Base-by-base conservation (phyloP, 1,140 invertebrate genomes). In the Drosophila ercepeae region DNA sequence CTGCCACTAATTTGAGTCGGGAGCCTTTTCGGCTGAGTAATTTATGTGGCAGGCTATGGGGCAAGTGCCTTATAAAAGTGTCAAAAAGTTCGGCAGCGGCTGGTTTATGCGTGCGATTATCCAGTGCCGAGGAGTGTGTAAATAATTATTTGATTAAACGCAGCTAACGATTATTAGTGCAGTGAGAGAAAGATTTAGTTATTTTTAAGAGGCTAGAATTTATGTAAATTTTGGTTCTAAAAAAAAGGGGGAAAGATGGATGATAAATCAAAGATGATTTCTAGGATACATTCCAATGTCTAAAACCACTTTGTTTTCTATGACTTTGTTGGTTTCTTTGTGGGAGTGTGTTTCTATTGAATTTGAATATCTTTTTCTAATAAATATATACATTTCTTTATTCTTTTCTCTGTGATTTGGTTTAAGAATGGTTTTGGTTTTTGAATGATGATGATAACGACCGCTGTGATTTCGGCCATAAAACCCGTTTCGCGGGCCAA, bases 11-110 rank as follows among this genome's bases (percentile, higher is more conserved):
- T 84, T 75, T 75, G 65, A 75, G 70, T 72, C 70, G 58, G 75
- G 53, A 84, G 79, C 72, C 68, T 16, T 86, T 68, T 79, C 55
- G 39, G 71, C 54, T 65, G 79, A 88, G 75, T 88, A 78, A 82
- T 88, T 88, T 88, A 88, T 88, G 77, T 48, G 82, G 82, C 82
- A 89, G 65, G 45, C 77, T 46, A 81, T 82, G 50, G 77, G 74
- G 70, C 67, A 88, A 82, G 78, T 88, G 82, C 74, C 77, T 78
- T 88, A 88, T 88, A 88, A 88, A 88, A 88, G 83, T 88, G 82
- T 88, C 82, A 88, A 82, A 88, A 88, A 68, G 74, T 72, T 82
- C 61, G 65, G 71, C 78, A 39, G 13, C 44, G 44, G 51, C 58
- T 69, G 73, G 65, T 88, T 88, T 88, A 89, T 88, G 82, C 50